Conservation (phyloP, 2,888 invertebrate species). For the Drosophila fungiperda region DNA sequence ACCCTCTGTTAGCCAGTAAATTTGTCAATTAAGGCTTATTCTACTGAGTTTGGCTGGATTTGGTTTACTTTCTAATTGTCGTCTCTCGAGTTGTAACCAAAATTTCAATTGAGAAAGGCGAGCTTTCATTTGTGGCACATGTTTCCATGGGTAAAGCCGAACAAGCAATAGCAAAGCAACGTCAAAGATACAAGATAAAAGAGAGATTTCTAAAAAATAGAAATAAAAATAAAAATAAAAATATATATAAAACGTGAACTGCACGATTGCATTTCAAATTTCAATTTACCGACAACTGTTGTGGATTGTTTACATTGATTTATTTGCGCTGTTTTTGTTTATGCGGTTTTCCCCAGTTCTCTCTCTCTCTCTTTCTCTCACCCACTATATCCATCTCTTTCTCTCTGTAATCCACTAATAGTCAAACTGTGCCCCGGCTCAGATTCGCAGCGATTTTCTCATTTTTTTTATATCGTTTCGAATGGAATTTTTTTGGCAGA, state of each 20-base stretch:
- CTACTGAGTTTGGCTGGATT: constrained; percentile 5
- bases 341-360: constrained; percentile 69
- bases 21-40: constrained; percentile 73
- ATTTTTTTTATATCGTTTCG: constrained; percentile 39
- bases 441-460: constrained; percentile 45
- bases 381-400: constrained; percentile 23
- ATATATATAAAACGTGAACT: constrained; percentile 12
- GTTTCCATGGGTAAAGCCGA: constrained; percentile 18
- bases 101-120: constrained; percentile 19
- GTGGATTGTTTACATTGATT: constrained; percentile 81
- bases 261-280: constrained; percentile 77
- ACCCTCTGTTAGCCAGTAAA: constrained; percentile 11
- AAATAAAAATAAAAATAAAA: not conserved
- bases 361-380: constrained; percentile 20
- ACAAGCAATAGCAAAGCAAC: constrained; percentile 8
- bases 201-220: constrained; percentile 3
- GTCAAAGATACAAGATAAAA: not conserved
- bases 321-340: constrained; percentile 76
- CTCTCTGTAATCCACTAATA: constrained; percentile 68
- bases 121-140: constrained; percentile 31
- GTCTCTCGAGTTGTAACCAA: constrained; percentile 24
- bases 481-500: constrained; percentile 13
- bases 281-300: constrained; percentile 82
- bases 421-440: constrained; percentile 57
- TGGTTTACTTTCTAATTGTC: constrained; percentile 10